Percentiles rank a stretch among this genome's conserved stretches.
Evolutionary conservation across 2,113 vertebrate genomes (phyloP).

Genomic region (Papio anubis): DNA sequence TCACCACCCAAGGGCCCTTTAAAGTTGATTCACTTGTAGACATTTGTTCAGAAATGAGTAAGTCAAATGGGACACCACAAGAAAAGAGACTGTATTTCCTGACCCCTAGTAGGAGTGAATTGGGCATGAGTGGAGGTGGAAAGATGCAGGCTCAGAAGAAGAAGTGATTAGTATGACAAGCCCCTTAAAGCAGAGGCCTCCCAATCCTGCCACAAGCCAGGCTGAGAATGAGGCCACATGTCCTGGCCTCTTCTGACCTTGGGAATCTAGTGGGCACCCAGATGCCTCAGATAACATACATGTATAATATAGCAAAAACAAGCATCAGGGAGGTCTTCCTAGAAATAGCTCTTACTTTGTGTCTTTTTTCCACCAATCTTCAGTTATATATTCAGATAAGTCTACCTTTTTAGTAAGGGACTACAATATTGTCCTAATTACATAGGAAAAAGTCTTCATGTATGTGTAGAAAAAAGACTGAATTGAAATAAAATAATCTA

Average conservation of each 20-base stretch:
- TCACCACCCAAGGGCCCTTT: neutral
- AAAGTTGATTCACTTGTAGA: neutral
- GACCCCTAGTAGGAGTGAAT: neutral
- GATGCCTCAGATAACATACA: neutral
- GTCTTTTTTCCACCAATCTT: neutral
- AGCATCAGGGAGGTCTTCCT: neutral
- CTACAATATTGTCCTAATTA: neutral
- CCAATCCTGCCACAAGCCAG: neutral
- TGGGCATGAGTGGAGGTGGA: rapidly evolving
- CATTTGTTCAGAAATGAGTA: neutral
- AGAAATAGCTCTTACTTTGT: neutral
- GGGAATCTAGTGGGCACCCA: neutral
- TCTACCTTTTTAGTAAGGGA: neutral
- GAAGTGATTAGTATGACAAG: too few species aligned
- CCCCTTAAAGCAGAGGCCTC: neutral
- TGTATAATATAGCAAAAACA: neutral
- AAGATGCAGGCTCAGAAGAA: neutral
- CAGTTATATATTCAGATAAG: neutral
- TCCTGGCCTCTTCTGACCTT: neutral
- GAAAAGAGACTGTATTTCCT: neutral
- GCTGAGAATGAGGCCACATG: neutral
- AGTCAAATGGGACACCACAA: neutral
- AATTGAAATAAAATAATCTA: neutral
- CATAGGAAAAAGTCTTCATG: neutral
- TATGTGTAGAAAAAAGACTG: neutral